phyloP scores from a whole-genome alignment of 2,797 vertebrate genomes.

The Triplophysa bombifrons region DNA sequence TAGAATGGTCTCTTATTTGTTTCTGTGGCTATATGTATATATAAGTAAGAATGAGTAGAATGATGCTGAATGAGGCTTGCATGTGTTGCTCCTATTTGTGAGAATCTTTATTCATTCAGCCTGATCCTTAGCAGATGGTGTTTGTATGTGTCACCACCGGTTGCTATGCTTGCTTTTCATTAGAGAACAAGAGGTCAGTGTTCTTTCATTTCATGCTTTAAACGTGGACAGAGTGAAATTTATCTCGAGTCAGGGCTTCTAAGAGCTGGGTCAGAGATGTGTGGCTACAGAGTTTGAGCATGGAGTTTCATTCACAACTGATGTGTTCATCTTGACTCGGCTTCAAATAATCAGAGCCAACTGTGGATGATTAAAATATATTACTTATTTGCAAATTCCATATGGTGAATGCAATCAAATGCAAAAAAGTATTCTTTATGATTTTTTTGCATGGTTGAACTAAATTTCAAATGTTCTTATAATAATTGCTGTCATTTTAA shows the following conservation, averaged over 20 bases:
- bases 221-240: conserved; percentile 2
- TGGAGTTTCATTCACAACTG: background rate
- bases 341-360: background rate
- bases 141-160: conserved; percentile 27
- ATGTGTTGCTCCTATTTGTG: background rate
- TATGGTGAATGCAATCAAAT: background rate
- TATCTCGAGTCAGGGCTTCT: conserved; percentile 1
- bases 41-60: background rate
- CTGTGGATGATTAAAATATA: background rate
- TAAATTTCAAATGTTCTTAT: no score
- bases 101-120: conserved; percentile 45
- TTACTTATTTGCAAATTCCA: background rate
- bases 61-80: background rate
- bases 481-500: no score
- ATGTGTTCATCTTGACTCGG: background rate
- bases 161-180: conserved; percentile 33
- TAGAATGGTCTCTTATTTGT: no score
- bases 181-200: conserved; percentile 31
- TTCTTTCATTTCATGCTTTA: conserved; percentile 24
- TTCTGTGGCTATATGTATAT: no score
- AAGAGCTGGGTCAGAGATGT: conserved; percentile 17
- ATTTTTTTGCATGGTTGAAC: background rate
- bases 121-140: conserved; percentile 55
- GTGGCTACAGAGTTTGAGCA: background rate
- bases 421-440: background rate